Conservation (phyloP, 2,797 vertebrate species). For the Propithecus deckenii region DNA sequence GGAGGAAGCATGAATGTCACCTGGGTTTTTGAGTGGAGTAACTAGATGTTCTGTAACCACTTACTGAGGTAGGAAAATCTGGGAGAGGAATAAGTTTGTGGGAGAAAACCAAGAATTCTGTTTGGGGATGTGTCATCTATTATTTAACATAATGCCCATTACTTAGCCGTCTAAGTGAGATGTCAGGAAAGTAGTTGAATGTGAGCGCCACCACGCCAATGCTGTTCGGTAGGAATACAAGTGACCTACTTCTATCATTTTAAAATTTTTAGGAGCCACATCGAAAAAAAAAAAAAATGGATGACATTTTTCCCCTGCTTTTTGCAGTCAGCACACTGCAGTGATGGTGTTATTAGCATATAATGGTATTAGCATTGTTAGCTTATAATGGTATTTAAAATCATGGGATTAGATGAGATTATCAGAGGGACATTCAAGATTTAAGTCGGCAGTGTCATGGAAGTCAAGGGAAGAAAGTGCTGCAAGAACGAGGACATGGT, state of each 20-base stretch:
- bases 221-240: too few species aligned
- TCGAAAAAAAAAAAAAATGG: background rate
- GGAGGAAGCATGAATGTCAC: background rate
- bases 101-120: background rate
- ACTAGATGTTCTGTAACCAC: background rate
- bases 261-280: too few species aligned
- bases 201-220: too few species aligned
- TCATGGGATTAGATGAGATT: too few species aligned
- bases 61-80: background rate
- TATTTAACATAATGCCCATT: background rate
- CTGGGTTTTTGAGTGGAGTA: background rate
- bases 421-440: background rate
- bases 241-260: too few species aligned
- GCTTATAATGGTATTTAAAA: too few species aligned
- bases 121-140: background rate
- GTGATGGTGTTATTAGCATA: too few species aligned
- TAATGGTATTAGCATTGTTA: too few species aligned
- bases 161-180: background rate
- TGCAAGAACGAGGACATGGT: background rate
- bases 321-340: too few species aligned
- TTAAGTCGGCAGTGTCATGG: background rate
- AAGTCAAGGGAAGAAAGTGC: background rate
- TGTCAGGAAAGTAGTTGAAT: background rate
- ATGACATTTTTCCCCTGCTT: too few species aligned
- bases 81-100: background rate